These are phyloP conservation scores for Laupala kohalensis DNA, from an alignment of 1,140 invertebrate genomes.

Conservation along the genomic window DNA sequence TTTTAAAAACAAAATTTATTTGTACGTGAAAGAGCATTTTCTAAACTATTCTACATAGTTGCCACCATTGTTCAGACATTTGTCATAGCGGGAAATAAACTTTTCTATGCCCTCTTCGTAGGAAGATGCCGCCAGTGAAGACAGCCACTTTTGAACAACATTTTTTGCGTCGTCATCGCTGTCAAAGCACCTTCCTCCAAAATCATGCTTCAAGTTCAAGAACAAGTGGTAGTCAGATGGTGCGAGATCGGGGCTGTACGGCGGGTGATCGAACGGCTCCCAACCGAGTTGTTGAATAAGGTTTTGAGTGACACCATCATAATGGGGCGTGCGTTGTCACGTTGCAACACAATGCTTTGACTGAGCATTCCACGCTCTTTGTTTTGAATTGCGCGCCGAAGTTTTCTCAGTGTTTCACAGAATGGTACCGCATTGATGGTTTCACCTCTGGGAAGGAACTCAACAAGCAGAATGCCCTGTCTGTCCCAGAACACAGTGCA, in stretches of 20 bases:
- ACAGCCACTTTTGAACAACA: background rate
- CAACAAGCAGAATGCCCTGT: background rate
- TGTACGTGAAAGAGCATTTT: background rate
- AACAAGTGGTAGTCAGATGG: too few relatives aligned
- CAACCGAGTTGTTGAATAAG: background rate
- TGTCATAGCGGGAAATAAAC: background rate
- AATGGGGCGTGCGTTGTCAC: background rate
- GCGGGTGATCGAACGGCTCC: too few relatives aligned
- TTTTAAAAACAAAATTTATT: background rate
- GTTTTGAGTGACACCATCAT: background rate
- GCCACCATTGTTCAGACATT: background rate
- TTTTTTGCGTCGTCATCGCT: background rate
- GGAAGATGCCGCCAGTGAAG: background rate
- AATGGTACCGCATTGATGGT: background rate
- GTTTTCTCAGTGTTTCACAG: background rate
- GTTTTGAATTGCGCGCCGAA: background rate
- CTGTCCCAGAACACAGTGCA: background rate
- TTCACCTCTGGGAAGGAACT: background rate
- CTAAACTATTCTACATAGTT: background rate
- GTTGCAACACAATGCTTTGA: background rate
- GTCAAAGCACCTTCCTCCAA: background rate
- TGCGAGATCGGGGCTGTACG: too few relatives aligned
- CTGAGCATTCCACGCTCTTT: background rate
- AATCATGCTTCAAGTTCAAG: background rate
- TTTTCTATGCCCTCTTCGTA: background rate